phyloP scores from a whole-genome alignment of 1,140 invertebrate species.

The Drosophila leontia region DNA sequence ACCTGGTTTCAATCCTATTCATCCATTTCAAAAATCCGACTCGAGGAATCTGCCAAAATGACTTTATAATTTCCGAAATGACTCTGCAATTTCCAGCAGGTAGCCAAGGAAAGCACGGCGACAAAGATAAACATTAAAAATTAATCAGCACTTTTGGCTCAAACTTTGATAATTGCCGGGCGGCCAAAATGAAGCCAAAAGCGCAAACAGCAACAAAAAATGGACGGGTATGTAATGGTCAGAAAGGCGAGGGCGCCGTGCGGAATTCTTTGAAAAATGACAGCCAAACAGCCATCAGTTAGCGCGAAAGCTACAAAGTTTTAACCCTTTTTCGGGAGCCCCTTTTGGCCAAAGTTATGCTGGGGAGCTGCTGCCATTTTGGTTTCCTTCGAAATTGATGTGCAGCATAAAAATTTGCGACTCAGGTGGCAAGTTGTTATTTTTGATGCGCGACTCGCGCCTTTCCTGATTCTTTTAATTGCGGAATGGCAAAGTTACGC shows the following conservation, averaged over 20 bases:
- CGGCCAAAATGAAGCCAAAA: slow-evolving; percentile 51
- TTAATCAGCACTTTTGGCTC: slow-evolving; percentile 79
- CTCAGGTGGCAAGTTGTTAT: slow-evolving; percentile 70
- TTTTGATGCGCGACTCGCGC: slow-evolving; percentile 55
- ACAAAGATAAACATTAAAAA: slow-evolving; percentile 81
- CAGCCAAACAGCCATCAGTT: slow-evolving; percentile 34
- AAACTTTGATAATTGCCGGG: slow-evolving; percentile 77
- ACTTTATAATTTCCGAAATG: slow-evolving; percentile 78
- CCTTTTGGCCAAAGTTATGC: slow-evolving; percentile 20
- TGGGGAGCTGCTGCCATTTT: slow-evolving; percentile 28
- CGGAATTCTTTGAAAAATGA: slow-evolving; percentile 42
- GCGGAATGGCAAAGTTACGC: slow-evolving; percentile 28
- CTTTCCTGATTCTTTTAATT: slow-evolving; percentile 64
- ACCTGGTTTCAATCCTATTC: neutral
- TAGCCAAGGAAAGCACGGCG: slow-evolving; percentile 10
- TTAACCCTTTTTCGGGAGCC: slow-evolving; percentile 26
- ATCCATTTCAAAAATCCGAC: neutral
- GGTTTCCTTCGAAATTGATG: slow-evolving; percentile 62
- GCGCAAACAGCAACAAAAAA: slow-evolving; percentile 34
- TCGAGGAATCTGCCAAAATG: slow-evolving; percentile 49
- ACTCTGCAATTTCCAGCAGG: slow-evolving; percentile 42
- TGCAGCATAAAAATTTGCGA: slow-evolving; percentile 72
- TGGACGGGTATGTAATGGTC: slow-evolving; percentile 29
- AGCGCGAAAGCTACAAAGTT: slow-evolving; percentile 30
- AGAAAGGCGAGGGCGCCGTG: slow-evolving; percentile 22